These are phyloP conservation scores for Cinclus mexicanus DNA, from an alignment of 2,113 vertebrate species.

Conservation along the genomic window DNA sequence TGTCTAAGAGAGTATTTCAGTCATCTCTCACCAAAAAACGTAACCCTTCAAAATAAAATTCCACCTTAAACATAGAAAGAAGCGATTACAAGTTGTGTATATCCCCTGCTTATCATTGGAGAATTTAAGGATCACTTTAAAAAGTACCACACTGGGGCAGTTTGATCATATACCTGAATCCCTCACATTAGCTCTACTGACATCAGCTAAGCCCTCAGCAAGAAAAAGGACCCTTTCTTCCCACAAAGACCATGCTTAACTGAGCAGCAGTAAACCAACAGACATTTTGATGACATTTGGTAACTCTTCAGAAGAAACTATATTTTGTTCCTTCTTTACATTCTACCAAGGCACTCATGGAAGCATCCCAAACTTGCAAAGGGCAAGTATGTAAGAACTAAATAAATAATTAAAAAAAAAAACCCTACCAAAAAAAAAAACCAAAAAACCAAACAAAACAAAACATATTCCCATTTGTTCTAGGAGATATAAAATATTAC, in stretches of 20 bases:
- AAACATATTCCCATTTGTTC: not conserved
- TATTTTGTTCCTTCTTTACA: not conserved
- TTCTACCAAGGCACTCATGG: not conserved
- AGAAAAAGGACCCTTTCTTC: not conserved
- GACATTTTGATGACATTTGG: not conserved
- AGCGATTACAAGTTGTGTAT: not conserved
- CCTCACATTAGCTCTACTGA: not conserved
- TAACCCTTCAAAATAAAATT: not conserved
- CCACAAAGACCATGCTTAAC: not conserved
- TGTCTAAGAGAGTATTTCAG: not conserved
- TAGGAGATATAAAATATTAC: not conserved
- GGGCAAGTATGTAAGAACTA: not conserved
- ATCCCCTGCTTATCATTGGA: rapidly evolving
- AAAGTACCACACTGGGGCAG: not conserved
- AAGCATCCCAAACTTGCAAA: not conserved
- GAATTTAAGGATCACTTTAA: not conserved
- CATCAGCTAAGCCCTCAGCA: not conserved
- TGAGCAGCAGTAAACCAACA: not conserved
- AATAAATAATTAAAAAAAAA: not conserved
- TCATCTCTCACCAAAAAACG: not conserved
- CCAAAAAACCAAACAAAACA: too few relatives aligned
- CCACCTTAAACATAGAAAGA: not conserved
- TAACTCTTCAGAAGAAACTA: not conserved
- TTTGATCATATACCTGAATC: not conserved
- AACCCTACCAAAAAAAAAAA: too few relatives aligned